Conservation (phyloP, 2,113 vertebrate species). For the Trinectes maculatus region DNA sequence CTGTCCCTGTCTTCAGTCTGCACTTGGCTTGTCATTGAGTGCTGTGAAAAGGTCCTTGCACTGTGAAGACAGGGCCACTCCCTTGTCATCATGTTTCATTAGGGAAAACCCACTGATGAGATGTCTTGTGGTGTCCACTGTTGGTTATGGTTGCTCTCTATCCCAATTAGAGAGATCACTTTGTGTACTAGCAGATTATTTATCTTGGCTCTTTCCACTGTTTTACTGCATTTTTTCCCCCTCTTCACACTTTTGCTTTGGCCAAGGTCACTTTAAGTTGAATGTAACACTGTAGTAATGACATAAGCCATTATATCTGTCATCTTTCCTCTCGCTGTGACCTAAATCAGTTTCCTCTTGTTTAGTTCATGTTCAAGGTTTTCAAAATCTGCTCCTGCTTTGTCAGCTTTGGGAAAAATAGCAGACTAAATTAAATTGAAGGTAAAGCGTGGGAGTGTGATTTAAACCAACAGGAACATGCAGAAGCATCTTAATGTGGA, state of each 20-base stretch:
- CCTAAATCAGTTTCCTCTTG: neutral
- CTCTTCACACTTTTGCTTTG: too few species aligned
- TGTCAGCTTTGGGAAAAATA: neutral
- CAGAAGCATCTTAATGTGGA: neutral
- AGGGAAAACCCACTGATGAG: constrained; percentile 15
- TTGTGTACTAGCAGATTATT: neutral
- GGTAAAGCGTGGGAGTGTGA: too few species aligned
- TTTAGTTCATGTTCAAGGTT: too few species aligned
- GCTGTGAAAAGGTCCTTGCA: constrained; percentile 22
- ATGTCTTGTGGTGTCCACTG: neutral
- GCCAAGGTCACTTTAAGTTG: neutral
- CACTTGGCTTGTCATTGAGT: constrained; percentile 11
- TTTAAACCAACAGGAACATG: too few species aligned
- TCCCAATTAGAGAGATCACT: neutral
- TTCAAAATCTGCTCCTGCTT: too few species aligned
- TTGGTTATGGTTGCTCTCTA: neutral
- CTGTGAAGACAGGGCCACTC: constrained; percentile 13
- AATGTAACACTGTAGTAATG: neutral
- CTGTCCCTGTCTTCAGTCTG: constrained; percentile 31
- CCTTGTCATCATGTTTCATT: constrained; percentile 14
- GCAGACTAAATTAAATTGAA: neutral
- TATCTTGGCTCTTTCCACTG: neutral
- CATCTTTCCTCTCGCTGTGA: constrained; percentile 1
- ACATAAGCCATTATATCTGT: neutral
- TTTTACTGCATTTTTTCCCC: too few species aligned